Percentiles rank a stretch among this genome's conserved stretches.
Conservation (phyloP, 1,140 invertebrate species). For the Drosophila lacteicornis region DNA sequence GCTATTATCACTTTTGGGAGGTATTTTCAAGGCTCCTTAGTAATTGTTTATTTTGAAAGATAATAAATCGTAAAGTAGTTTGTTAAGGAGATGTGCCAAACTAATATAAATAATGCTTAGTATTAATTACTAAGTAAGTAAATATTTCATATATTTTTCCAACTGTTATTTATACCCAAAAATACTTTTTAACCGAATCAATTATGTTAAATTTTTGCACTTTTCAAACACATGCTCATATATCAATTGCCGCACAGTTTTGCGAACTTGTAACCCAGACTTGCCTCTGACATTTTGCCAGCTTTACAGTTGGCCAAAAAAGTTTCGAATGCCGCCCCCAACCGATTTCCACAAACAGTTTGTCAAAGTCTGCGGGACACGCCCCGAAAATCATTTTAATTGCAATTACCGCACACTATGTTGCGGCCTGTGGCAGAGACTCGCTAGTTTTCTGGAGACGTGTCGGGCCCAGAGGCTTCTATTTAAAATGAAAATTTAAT, state of each 20-base stretch:
- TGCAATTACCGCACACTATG: constrained; percentile 43
- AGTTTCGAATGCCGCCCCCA: constrained; percentile 7
- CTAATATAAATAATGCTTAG: not conserved
- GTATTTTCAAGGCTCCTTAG: not conserved
- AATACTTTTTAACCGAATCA: not conserved
- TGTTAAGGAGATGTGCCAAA: no score
- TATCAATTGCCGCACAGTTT: constrained; percentile 11
- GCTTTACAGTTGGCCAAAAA: constrained; percentile 11
- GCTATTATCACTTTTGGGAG: not conserved
- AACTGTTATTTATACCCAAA: not conserved
- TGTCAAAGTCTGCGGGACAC: constrained; percentile 27
- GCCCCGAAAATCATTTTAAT: constrained; percentile 53
- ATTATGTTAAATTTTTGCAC: not conserved
- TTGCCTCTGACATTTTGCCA: constrained; percentile 13
- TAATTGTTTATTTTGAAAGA: not conserved
- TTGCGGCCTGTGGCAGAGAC: constrained; percentile 14
- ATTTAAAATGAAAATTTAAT: constrained; percentile 41
- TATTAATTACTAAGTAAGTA: not conserved
- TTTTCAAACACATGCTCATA: constrained; percentile 2
- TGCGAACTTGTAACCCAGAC: constrained; percentile 18
- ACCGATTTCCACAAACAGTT: constrained; percentile 18
- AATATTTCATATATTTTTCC: not conserved
- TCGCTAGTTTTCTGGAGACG: constrained; percentile 45
- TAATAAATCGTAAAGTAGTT: not conserved
- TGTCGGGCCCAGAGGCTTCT: constrained; percentile 31